A percentile compares a stretch with the other conserved stretches of the same genome.
Conservation (phyloP, 2,113 vertebrate species). For the Pyrgilauda ruficollis region DNA sequence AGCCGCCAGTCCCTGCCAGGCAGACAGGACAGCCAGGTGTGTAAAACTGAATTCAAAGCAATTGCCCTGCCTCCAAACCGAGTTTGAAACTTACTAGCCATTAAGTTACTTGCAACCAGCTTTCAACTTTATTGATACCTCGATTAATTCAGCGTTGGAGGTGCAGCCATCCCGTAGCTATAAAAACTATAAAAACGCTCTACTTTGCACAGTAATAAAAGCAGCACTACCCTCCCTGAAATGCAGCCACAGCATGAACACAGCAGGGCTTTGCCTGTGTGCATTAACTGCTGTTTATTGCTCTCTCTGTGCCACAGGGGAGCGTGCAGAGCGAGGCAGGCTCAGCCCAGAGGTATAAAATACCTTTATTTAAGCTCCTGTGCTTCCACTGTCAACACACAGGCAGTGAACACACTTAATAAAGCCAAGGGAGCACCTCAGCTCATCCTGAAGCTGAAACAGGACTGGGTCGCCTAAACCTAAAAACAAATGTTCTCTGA, state of each 20-base stretch:
- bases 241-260: neutral
- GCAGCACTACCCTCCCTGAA: neutral
- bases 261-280: neutral
- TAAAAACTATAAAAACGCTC: neutral
- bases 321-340: rapidly evolving
- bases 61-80: neutral
- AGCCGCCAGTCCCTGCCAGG: neutral
- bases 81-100: neutral
- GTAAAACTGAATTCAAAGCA: neutral
- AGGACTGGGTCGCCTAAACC: neutral
- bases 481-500: rapidly evolving
- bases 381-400: neutral
- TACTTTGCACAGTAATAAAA: neutral
- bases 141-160: neutral
- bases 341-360: neutral
- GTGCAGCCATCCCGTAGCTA: neutral
- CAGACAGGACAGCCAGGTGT: rapidly evolving
- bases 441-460: neutral
- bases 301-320: neutral
- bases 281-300: neutral
- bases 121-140: neutral
- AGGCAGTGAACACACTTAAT: neutral
- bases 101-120: neutral
- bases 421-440: neutral
- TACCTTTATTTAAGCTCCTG: neutral